Conservation (phyloP, 92 coral and sea anemone species). For the Pocillopora meandrina region DNA sequence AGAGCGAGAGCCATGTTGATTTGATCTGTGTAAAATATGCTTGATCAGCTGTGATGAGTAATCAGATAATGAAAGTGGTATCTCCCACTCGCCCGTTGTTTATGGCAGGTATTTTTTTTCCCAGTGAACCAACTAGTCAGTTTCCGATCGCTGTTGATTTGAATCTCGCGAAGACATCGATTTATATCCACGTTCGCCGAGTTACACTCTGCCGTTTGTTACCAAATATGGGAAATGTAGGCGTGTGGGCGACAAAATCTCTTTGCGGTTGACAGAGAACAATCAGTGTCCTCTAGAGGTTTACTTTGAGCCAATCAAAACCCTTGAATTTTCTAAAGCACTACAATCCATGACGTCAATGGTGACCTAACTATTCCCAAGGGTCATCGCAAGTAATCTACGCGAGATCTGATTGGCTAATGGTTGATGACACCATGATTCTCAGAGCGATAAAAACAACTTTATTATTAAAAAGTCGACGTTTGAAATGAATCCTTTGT, state of each 20-base stretch:
- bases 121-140: slow-evolving; percentile 17
- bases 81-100: slow-evolving; percentile 28
- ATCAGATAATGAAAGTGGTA: slow-evolving; percentile 31
- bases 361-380: slow-evolving; percentile 30
- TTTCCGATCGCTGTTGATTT: slow-evolving; percentile 39
- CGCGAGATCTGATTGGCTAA: slow-evolving; percentile 49
- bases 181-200: slow-evolving; percentile 24
- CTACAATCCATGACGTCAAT: slow-evolving; percentile 69
- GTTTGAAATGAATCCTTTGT: slow-evolving; percentile 53
- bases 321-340: slow-evolving; percentile 16
- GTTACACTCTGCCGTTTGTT: slow-evolving; percentile 31
- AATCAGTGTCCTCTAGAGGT: slow-evolving; percentile 67
- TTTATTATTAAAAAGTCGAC: slow-evolving; percentile 44
- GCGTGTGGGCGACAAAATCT: slow-evolving; percentile 71
- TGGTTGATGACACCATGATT: slow-evolving; percentile 42
- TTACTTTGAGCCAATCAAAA: slow-evolving; percentile 64
- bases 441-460: slow-evolving; percentile 51
- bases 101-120: slow-evolving; percentile 10
- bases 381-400: slow-evolving; percentile 51
- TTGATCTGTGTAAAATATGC: slow-evolving; percentile 2
- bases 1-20: slow-evolving; percentile 78
- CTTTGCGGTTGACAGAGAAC: slow-evolving; percentile 64
- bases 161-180: slow-evolving; percentile 23
- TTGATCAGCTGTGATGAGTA: slow-evolving; percentile 36
- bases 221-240: slow-evolving; percentile 78